Evolutionary conservation across 2,113 vertebrate species (phyloP), one percentile per base, ranked within the genome.

Genomic region (Baryphthengus martii): DNA sequence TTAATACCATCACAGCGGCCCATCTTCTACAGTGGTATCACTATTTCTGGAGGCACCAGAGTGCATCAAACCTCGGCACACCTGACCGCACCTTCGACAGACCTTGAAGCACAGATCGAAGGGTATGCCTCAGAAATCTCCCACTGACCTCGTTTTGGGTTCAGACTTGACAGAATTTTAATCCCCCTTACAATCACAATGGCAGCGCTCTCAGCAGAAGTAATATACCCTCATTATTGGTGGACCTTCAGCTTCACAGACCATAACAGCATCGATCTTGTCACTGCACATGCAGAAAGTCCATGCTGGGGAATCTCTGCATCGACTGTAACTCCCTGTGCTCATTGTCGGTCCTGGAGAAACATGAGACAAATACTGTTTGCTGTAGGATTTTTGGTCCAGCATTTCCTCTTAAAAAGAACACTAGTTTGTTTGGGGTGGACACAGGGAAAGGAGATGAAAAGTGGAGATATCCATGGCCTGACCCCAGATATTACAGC

Each of bases 221-320:
- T 71, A 95, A 91, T 86, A 71, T 26, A 33, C 67, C 73, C 73
- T 82, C 72, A 63, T 91, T 95, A 94, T 47, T 94, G 82, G 85
- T 93, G 65, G 85, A 81, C 79, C 82, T 93, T 93, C 92, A 92
- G 85, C 79, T 95, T 95, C 95, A 89, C 76, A 91, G 80, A 92
- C 89, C 89, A 65, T 59, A 96, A 86, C 88, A 95, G 33, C 75
- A 94, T 85, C 1, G 0, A 91, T 80, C 63, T 85, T 84, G 85
- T 84, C 90, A 77, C 39, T 74, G 71, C 45, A 49, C 50, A 58
- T 47, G 47, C 71, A 94, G 59, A 70, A 91, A 83, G 55, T 42
- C 82, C 40, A 20, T 80, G 55, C 29, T 88, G 58, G 53, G 42
- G n/a, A 76, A 94, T 84, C 59, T 92, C 70, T 93, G 55, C 47